Evolutionary conservation across 1,140 invertebrate genomes (phyloP), one percentile per base, ranked within the genome.

Genomic region (Pseudachorutes palmiensis): DNA sequence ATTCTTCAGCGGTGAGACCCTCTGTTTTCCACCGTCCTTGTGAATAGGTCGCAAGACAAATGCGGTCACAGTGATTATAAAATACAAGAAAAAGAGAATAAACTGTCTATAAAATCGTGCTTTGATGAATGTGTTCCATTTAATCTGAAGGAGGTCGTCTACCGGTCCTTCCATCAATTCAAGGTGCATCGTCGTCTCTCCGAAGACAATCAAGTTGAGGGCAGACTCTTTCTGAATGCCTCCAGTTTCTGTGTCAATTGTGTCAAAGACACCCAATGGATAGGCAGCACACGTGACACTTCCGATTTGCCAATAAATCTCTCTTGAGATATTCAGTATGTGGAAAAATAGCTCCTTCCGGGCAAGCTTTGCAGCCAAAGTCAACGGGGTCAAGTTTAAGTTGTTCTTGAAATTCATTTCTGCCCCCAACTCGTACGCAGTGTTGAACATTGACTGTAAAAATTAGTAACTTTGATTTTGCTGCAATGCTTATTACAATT

Each of bases 41-140:
- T 72, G 69, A 3, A 69, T 65, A n/a, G 94, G 94, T 0, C 94
- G 82, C 51, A 93, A 78, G 0, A 89, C 88, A 74, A 97, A 96
- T 72, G 90, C 91, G 3, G 91, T 82, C 31, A 93, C 77, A 5
- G 92, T 94, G 1, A 94, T 81, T 0, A 94, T 73, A 75, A 97
- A 97, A 78, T 97, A 97, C 33, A 89, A 84, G 0, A 87, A 83
- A 76, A 97, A 97, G 31, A 93, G 80, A 64, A 92, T 87, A 76
- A 97, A 95, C 76, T 94, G 89, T 9, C 89, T 82, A 76, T 96
- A 97, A 77, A 97, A 97, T 68, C 93, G 92, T 77, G 28, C 91
- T 79, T 94, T 94, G 1, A 94, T 92, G 80, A 97, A 98, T 0
- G 94, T 91, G 74, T 96, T 92, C 96, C 96, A 99, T 81, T 99